Conservation (phyloP, 1,140 invertebrate genomes). For the Arctopsyche grandis region DNA sequence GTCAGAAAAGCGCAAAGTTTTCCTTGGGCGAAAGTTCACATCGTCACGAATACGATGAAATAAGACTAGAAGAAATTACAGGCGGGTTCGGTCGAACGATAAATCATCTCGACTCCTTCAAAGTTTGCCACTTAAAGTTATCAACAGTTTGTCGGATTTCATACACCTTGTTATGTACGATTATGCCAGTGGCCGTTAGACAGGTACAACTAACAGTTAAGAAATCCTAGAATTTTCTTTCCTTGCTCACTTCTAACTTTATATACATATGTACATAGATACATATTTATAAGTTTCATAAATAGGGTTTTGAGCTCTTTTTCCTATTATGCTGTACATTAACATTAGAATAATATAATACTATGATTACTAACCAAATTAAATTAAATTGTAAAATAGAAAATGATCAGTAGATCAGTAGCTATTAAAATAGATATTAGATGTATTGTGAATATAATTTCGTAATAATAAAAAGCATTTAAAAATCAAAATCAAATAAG, state of each 20-base stretch:
- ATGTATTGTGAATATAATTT: too few relatives aligned
- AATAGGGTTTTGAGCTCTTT: too few relatives aligned
- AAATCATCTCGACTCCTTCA: conserved; percentile 49
- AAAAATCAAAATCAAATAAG: too few relatives aligned
- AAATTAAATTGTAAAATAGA: too few relatives aligned
- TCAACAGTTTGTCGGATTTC: conserved; percentile 53
- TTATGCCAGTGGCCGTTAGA: neutral
- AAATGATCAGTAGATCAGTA: too few relatives aligned
- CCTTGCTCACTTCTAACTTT: neutral
- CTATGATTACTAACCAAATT: too few relatives aligned
- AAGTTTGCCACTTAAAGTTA: conserved; percentile 54
- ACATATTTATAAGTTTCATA: neutral
- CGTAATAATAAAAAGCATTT: too few relatives aligned
- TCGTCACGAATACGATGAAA: conserved; percentile 50
- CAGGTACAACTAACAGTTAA: neutral
- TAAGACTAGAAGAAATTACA: conserved; percentile 49
- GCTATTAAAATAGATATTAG: too few relatives aligned
- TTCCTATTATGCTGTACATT: too few relatives aligned
- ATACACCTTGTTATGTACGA: conserved; percentile 50
- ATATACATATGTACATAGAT: neutral
- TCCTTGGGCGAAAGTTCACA: conserved; percentile 44
- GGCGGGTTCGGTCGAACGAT: conserved; percentile 35
- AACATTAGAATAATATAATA: too few relatives aligned
- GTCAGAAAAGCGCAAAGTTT: conserved; percentile 41
- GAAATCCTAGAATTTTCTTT: too few relatives aligned